A percentile compares a stretch with the other conserved stretches of the same genome.
Conservation (phyloP, 2,797 vertebrate genomes). For the Smutsia temminckii region DNA sequence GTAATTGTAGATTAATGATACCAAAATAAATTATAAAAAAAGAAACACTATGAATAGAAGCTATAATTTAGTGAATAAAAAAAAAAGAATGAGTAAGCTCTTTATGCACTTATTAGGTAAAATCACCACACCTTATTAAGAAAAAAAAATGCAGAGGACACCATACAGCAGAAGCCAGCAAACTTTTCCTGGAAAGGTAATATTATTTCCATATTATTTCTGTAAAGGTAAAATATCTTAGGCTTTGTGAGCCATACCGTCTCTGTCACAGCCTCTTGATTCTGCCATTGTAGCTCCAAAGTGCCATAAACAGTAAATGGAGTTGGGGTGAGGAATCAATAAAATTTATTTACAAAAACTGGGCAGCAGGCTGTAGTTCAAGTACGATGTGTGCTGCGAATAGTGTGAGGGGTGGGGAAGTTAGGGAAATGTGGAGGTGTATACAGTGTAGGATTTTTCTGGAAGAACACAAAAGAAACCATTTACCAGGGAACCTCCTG, state of each 20-base stretch:
- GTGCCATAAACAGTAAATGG: not conserved
- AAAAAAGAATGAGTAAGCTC: not conserved
- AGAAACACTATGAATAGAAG: too few relatives aligned
- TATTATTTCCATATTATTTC: not conserved
- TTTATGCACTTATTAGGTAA: not conserved
- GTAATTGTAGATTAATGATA: too few relatives aligned
- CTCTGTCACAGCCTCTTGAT: not conserved
- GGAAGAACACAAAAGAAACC: not conserved
- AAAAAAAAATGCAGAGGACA: not conserved
- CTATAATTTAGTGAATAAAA: not conserved
- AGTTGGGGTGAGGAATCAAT: not conserved
- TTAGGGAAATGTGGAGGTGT: not conserved
- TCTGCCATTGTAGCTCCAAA: not conserved
- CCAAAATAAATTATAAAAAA: too few relatives aligned
- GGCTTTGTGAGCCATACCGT: not conserved
- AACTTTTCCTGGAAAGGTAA: not conserved
- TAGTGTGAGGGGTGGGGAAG: too few relatives aligned
- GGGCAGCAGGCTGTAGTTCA: not conserved
- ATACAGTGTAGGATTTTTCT: not conserved
- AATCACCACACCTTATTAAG: not conserved
- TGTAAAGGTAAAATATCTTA: not conserved
- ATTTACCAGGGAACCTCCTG: not conserved
- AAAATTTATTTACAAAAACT: constrained; percentile 27
- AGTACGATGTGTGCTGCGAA: not conserved
- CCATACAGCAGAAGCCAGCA: not conserved